Base-by-base conservation (phyloP, 1,140 invertebrate genomes). In the Eriosoma lanigerum region DNA sequence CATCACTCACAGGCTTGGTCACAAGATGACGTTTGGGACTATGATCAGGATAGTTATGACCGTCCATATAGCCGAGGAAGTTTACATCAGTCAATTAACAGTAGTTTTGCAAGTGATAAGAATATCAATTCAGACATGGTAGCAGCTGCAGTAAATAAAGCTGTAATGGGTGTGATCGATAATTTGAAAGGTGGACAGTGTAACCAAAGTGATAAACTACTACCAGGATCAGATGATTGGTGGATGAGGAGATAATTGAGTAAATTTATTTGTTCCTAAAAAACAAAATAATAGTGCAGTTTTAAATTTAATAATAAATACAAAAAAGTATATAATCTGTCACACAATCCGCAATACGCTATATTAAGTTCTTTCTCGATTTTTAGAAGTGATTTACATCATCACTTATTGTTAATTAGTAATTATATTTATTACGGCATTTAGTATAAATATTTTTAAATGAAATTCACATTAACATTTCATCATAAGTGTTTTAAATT, bases 131-230 rank as follows among this genome's bases (percentile, higher is more conserved):
- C 82, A 21, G 80, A 82, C 29, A 54, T 82, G 15, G 73, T 82
- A 50, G 82, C 72, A 26, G 80, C 82, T 32, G 82, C 75, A 17
- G 82, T 82, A 24, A 82, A 82, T 46, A 81, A 82, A 81, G 82
- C 82, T 13, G 82, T 82, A 3, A 81, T 81, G 56, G 82, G 82
- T 21, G 82, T 82, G 8, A 56, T 82, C 26, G 80, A 62, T 44
- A 81, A 81, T 80, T 78, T 82, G 6, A 82, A 81, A 78, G 80
- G 54, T 17, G 46, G 64, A 32, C 76, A 70, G 38, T 21, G 54
- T 66, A 66, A 29, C 24, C 32, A 54, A 44, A 54, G 48, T 72
- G 62, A 64, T 78, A 75, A 70, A 52, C 29, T 66, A 52, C 29
- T 66, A 12, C 52, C 58, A 32, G 52, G 64, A n/a, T 46, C 48